Conservation (phyloP, 2,797 vertebrate species). For the Bryconaethiops microstoma region DNA sequence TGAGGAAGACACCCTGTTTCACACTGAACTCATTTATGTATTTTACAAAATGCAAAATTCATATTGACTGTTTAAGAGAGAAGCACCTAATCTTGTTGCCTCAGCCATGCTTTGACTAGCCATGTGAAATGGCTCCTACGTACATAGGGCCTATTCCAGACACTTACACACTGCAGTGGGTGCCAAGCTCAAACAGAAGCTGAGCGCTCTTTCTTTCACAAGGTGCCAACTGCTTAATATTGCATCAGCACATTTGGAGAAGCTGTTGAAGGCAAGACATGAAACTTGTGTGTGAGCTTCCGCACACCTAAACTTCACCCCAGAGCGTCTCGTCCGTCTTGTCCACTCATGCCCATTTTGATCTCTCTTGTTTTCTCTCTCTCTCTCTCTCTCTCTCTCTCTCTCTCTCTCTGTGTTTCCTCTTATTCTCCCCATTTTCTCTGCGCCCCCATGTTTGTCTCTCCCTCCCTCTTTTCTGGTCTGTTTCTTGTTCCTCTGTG, state of each 20-base stretch:
- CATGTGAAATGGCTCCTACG: background rate
- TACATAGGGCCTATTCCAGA: constrained; percentile 7
- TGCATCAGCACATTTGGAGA: constrained; percentile 47
- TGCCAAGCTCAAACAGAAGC: constrained; percentile 38
- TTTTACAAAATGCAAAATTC: background rate
- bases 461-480: constrained; percentile 4
- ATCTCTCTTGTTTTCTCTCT: constrained; percentile 11
- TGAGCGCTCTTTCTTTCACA: constrained; percentile 39
- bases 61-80: background rate
- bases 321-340: constrained; percentile 20
- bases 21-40: background rate
- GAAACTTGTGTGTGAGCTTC: background rate
- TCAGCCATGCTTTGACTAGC: background rate
- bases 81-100: background rate
- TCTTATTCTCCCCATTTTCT: background rate
- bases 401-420: background rate
- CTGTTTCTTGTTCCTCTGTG: constrained; percentile 1
- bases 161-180: background rate
- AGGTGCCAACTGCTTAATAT: constrained; percentile 42
- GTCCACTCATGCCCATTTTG: constrained; percentile 21
- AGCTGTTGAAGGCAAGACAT: constrained; percentile 31
- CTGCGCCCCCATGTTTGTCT: background rate
- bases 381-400: background rate
- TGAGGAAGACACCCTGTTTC: background rate
- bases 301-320: constrained; percentile 1